Evolutionary conservation across 2,113 vertebrate species (phyloP), one percentile per base, ranked within the genome.

Genomic region (Poeciliopsis retropinna): DNA sequence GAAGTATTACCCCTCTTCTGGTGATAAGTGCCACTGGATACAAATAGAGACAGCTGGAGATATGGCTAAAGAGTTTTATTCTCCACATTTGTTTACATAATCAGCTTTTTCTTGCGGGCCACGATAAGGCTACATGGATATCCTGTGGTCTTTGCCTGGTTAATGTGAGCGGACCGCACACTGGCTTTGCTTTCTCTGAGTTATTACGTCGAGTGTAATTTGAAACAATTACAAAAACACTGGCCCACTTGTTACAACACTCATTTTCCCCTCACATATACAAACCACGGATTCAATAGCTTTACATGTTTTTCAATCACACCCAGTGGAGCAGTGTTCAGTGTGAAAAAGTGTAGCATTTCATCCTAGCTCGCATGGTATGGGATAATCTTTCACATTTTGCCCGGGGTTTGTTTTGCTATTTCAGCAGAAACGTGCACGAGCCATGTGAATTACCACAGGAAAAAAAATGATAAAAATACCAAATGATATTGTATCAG

Each of bases 341-440:
- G 85, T 91, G 89, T 91, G 89, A 93, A 94, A 92, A 93, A 94
- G 90, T 94, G 82, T 92, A 92, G 91, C 87, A 87, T 94, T 94
- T 93, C 91, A 92, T 90, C 85, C 88, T 80, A 89, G 91, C 92
- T 92, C 74, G 82, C 92, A 94, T 92, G 89, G 91, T 92, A 92
- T 83, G 87, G 92, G 91, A 94, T 93, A 92, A 94, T 94, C 92
- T 93, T 93, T 94, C 93, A 90, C 91, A 91, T 93, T 94, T 94
- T 85, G 94, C 94, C 94, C 87, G 88, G 91, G 94, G 94, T 94
- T 93, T 95, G 93, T 95, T 95, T 94, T 92, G 91, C 91, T 93
- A 92, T 93, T 94, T 95, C 92, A 93, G 92, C 93, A 94, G 92
- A 94, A 94, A 95, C 85, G 93, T 94, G 91, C 92, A 92, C 87